Evolutionary conservation across 2,797 vertebrate species (phyloP).

Genomic region (Neopelma chrysocephalum): DNA sequence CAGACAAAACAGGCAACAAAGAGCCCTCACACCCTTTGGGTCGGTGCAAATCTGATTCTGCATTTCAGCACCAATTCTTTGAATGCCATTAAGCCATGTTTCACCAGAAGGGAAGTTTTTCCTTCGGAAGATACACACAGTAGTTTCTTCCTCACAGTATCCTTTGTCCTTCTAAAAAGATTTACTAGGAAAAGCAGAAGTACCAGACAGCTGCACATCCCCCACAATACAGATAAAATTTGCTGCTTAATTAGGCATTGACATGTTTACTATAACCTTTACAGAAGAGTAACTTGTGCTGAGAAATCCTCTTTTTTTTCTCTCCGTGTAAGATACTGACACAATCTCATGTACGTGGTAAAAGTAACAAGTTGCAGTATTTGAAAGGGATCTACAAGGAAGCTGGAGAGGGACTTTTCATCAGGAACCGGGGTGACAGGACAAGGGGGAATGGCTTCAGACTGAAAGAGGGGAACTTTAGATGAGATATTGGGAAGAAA

Average conservation of each 20-base stretch:
- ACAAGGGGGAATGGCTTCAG: neutral
- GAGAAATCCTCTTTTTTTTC: slow-evolving; percentile 52
- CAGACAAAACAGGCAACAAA: neutral
- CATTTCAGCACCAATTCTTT: neutral
- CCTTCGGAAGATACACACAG: neutral
- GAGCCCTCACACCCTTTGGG: neutral
- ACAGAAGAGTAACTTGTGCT: slow-evolving; percentile 71
- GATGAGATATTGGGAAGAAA: neutral
- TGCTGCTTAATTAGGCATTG: slow-evolving; percentile 79
- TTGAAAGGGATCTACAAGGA: neutral
- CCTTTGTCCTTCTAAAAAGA: slow-evolving; percentile 66
- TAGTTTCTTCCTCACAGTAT: neutral
- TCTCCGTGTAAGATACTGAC: slow-evolving; percentile 15
- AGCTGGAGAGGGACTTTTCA: neutral
- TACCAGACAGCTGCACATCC: slow-evolving; percentile 63
- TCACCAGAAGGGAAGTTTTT: neutral
- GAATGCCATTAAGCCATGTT: neutral
- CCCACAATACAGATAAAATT: slow-evolving; percentile 73
- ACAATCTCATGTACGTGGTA: neutral
- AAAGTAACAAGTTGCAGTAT: neutral
- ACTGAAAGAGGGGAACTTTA: neutral
- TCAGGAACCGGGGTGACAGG: neutral
- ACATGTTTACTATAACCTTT: slow-evolving; percentile 80
- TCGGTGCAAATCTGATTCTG: neutral
- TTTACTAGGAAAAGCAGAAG: slow-evolving; percentile 62